Base-by-base conservation (phyloP, 1,140 invertebrate genomes). In the Ceratina calcarata region DNA sequence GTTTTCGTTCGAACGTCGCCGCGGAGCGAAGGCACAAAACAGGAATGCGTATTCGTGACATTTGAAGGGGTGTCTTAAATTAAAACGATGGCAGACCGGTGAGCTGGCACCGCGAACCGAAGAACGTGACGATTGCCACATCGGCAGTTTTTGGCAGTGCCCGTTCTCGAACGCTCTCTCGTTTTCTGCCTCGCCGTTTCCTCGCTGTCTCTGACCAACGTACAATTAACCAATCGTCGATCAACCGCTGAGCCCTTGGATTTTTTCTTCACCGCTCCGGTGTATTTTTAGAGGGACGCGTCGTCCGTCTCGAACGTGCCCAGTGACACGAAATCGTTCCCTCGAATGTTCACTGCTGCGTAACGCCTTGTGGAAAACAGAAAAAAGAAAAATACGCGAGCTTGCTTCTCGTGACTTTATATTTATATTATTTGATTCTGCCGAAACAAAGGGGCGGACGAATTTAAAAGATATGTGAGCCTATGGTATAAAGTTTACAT, bases 51-150 rank as follows among this genome's bases (percentile, higher is more conserved):
- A 90, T 90, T 90, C 90, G 88, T 90, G 90, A 91, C 90, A 91
- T 91, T 91, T 91, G 90, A 87, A 86, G 85, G 87, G 86, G 87
- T 89, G 88, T 89, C 90, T 92, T 92, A 91, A 91, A 91, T 91
- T 91, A 91, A 91, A 91, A 90, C 87, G 69, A 86, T 86, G 76
- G 86, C 81, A 73, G 60, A 72, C 60, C 49, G 81, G 80, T 16
- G 78, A 89, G 88, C 80, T 90, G 88, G 87, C 88, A 89, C 78
- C 82, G 74, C 69, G 58, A 27, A 22, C 78, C 61, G 87, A 90
- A 87, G 86, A 89, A 89, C 82, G 84, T 84, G 78, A 15, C 84
- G 82, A 89, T 91, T 91, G 87, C 89, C 85, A 90, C 90, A 91
- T 87, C 82, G 81, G 37, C 66, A 57, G n/a, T 81, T 90, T 91